These are phyloP conservation scores for Phenganax subtilis DNA, from an alignment of 92 coral and sea anemone species.

Conservation along the genomic window DNA sequence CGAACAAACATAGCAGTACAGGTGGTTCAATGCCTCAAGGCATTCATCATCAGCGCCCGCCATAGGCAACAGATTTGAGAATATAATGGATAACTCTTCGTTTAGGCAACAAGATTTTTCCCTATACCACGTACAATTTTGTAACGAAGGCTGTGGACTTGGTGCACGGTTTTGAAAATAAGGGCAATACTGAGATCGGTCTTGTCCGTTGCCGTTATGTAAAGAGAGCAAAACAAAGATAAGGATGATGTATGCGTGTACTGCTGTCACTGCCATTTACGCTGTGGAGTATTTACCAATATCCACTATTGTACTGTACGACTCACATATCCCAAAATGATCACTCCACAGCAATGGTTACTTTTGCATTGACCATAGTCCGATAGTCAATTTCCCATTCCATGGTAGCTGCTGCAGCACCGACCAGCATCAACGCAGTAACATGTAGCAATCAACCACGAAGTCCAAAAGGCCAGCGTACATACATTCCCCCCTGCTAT, in stretches of 20 bases:
- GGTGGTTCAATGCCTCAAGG: slow-evolving; percentile 55
- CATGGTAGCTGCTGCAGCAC: neutral
- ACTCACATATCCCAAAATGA: neutral
- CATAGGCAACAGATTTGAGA: slow-evolving; percentile 65
- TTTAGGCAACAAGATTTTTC: slow-evolving; percentile 78
- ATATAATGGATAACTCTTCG: slow-evolving; percentile 65
- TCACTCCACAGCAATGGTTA: neutral
- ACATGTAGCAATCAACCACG: neutral
- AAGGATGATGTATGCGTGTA: neutral
- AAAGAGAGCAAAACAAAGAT: slow-evolving; percentile 4
- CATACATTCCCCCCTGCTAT: slow-evolving; percentile 21
- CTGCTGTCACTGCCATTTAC: neutral
- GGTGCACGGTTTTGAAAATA: slow-evolving; percentile 94
- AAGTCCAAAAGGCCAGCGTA: neutral
- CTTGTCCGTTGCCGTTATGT: neutral
- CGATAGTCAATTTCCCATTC: neutral
- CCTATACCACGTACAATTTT: slow-evolving; percentile 92
- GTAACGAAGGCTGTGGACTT: slow-evolving; percentile 70
- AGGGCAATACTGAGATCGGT: slow-evolving; percentile 62
- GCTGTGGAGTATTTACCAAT: neutral
- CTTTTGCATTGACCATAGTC: neutral
- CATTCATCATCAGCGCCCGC: slow-evolving; percentile 73
- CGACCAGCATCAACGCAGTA: neutral
- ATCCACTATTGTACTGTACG: neutral
- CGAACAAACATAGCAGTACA: slow-evolving; percentile 89